Base-by-base conservation (phyloP, 2,113 vertebrate genomes). In the Ciconia stormi region DNA sequence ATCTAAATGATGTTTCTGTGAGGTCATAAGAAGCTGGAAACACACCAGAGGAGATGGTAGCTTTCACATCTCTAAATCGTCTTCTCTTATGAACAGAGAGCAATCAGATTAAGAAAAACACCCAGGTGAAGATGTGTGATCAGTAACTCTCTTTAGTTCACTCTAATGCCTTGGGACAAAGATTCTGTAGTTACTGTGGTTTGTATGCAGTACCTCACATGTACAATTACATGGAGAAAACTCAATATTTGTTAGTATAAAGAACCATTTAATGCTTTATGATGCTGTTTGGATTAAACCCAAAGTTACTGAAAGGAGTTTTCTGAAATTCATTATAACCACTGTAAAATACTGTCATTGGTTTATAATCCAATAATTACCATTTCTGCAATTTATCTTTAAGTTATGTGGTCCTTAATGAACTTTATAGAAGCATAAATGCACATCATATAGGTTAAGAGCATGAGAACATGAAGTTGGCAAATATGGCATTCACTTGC, bases 361-460 rank as follows among this genome's bases (percentile, higher is more conserved):
- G 53, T 70, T 96, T 88, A 89, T 95, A 90, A 96, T 84, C 18
- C 72, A 94, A 38, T 82, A 14, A 94, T 81, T 61, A 82, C 27
- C 21, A 44, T 78, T 91, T 82, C 87, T 83, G 62, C 52, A n/a
- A 81, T 73, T 96, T 95, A 81, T 62, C 63, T 78, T 81, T 74
- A 85, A 92, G 52, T 90, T 90, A 79, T 62, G 26, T 70, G 56
- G 34, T 58, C 85, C 58, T 96, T 93, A 91, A 92, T 82, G 69
- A 95, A 86, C 69, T 81, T 89, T 84, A 91, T 9, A 77, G 83
- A 91, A 71, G 82, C 56, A 91, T 59, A 94, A 96, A 92, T 86
- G 83, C 66, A 77, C 10, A 6, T 87, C 55, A 61, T 86, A 69
- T 76, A 93, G 58, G 71, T 95, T 96, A 89, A 95, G 63, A 92